Evolutionary conservation across 1,140 invertebrate species (phyloP).

Genomic region (Ditylenchus dipsaci): DNA sequence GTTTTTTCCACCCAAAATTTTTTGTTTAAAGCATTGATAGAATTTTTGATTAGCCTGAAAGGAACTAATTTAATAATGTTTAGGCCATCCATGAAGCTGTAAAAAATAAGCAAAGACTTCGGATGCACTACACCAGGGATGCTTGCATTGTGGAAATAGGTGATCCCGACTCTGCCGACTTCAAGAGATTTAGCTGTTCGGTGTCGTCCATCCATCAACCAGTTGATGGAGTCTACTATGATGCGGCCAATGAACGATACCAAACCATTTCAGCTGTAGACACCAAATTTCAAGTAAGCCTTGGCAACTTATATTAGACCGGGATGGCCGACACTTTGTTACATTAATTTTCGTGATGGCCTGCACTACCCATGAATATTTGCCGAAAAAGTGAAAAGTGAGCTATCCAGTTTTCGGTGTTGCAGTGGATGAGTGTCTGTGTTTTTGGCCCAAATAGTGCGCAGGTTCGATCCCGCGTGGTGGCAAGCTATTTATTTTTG

Average conservation of each 20-base stretch:
- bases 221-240: neutral
- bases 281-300: conserved; percentile 2
- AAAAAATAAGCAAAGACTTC: neutral
- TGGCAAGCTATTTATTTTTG: no score
- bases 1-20: no score
- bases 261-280: neutral
- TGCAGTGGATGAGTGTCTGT: no score
- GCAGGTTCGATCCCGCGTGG: no score
- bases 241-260: neutral
- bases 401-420: no score
- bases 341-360: no score
- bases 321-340: no score
- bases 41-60: neutral
- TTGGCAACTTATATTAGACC: no score
- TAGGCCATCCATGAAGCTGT: neutral
- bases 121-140: conserved; percentile 4
- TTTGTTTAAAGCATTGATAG: neutral
- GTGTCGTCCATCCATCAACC: neutral
- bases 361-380: no score
- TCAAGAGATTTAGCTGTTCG: neutral
- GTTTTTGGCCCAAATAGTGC: no score
- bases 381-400: no score
- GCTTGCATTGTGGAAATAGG: neutral
- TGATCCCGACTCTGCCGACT: neutral
- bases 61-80: neutral